These are phyloP conservation scores for Pandemis heparana DNA, from an alignment of 2,888 invertebrate genomes.

Conservation along the genomic window DNA sequence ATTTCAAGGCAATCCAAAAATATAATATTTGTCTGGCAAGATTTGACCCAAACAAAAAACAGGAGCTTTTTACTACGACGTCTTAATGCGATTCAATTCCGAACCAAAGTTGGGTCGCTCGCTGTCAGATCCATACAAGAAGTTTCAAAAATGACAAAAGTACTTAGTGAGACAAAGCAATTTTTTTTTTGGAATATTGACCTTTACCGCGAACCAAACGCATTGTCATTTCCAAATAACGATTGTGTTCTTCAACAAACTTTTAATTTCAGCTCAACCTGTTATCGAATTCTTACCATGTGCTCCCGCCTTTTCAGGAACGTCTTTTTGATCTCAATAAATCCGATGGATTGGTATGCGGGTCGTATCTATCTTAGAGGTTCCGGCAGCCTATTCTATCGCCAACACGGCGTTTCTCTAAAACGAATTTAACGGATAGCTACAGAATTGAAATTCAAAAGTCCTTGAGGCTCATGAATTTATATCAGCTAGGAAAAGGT, in stretches of 20 bases:
- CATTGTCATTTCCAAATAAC: background rate
- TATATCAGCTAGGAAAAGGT: constrained; percentile 20
- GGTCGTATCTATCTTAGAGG: constrained; percentile 6
- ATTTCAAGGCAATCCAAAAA: too few relatives aligned
- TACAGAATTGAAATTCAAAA: constrained; percentile 34
- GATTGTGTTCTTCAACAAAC: background rate
- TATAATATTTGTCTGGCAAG: too few relatives aligned
- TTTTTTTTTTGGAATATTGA: too few relatives aligned
- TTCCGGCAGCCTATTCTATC: background rate
- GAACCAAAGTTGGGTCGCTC: too few relatives aligned
- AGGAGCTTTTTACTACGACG: too few relatives aligned
- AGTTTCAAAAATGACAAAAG: too few relatives aligned
- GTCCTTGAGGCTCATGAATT: constrained; percentile 29
- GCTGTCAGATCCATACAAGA: too few relatives aligned
- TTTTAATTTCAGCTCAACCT: constrained; percentile 4
- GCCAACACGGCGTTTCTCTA: background rate
- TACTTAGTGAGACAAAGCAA: too few relatives aligned
- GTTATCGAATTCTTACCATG: constrained; percentile 4
- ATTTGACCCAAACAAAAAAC: too few relatives aligned
- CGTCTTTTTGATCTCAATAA: constrained; percentile 13
- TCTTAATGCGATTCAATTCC: too few relatives aligned
- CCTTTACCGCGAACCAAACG: background rate
- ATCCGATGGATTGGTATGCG: constrained; percentile 3
- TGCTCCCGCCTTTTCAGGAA: background rate
- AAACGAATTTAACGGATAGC: constrained; percentile 17